Base-by-base conservation (phyloP, 2,888 invertebrate species). In the Parnassius glacialis region DNA sequence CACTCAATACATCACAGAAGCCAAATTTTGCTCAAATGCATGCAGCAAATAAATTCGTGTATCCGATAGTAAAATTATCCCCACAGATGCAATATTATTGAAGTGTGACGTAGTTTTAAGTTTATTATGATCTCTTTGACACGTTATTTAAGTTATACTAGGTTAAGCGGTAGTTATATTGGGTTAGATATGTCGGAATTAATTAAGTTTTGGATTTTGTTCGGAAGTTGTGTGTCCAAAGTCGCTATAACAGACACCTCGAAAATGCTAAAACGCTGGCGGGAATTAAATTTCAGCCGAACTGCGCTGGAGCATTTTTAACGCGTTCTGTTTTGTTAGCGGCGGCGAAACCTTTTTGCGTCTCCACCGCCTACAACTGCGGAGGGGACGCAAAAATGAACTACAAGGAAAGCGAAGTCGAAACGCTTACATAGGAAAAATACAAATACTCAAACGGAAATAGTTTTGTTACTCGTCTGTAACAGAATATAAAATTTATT, bases 121-220 rank as follows among this genome's bases (percentile, higher is more conserved):
- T 86, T 83, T 85, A 86, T 88, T 88, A 90, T 91, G 91, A 91
- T 91, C 91, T 91, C 91, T 88, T 90, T 89, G 76, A 78, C 87
- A 83, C 79, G 79, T 87, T 83, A 82, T 81, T 83, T 88, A 83
- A 83, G 81, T 81, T 83, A 83, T 82, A 82, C 80, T 86, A 86
- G 78, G 74, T 73, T 75, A 82, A 83, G 74, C 63, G 68, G 60
- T 75, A 74, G 69, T 60, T 73, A 65, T 65, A 70, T 70, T 68
- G 68, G 72, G 70, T 69, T 71, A 74, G 69, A 71, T 65, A 66
- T 66, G 64, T 74, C 73, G 67, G 73, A 68, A 68, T 69, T 67
- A 70, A 67, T 69, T 69, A 69, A 58, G 69, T 67, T 70, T 71
- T 69, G 67, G 69, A 73, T 72, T 64, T 64, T 44, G 43, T 50